These are phyloP conservation scores for Cybosia mesomella DNA, from an alignment of 2,888 invertebrate genomes.

Conservation along the genomic window DNA sequence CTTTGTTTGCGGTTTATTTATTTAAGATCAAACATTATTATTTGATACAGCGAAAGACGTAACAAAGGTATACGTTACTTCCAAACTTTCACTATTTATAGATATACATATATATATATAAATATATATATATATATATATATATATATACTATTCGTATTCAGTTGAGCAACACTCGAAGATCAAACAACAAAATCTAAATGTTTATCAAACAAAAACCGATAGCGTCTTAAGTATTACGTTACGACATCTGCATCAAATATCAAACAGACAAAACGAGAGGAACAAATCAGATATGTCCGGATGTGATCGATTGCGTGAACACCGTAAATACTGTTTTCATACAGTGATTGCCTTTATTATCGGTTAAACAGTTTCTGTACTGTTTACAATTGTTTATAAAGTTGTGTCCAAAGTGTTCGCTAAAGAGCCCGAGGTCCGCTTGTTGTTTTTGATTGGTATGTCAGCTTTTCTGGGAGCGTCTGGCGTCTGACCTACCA, in stretches of 20 bases:
- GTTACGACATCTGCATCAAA: neutral
- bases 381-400: slow-evolving; percentile 4
- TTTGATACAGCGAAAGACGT: no score
- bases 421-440: no score
- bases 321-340: slow-evolving; percentile 10
- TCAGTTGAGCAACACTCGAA: neutral
- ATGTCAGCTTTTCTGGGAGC: no score
- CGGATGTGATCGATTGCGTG: slow-evolving; percentile 16
- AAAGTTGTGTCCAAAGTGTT: no score
- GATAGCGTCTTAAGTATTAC: neutral
- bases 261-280: slow-evolving; percentile 3
- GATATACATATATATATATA: no score
- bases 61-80: no score
- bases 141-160: neutral
- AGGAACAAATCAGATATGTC: slow-evolving; percentile 11
- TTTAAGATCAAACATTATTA: no score
- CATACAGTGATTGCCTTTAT: slow-evolving; percentile 9
- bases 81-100: neutral
- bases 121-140: no score
- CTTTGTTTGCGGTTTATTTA: no score
- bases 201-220: neutral
- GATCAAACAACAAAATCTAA: neutral
- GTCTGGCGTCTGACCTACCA: no score
- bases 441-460: no score
- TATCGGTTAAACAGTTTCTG: slow-evolving; percentile 9